A percentile compares a stretch with the other conserved stretches of the same genome.
Evolutionary conservation across 1,140 invertebrate genomes (phyloP).

Genomic region (Pomacea maculata): DNA sequence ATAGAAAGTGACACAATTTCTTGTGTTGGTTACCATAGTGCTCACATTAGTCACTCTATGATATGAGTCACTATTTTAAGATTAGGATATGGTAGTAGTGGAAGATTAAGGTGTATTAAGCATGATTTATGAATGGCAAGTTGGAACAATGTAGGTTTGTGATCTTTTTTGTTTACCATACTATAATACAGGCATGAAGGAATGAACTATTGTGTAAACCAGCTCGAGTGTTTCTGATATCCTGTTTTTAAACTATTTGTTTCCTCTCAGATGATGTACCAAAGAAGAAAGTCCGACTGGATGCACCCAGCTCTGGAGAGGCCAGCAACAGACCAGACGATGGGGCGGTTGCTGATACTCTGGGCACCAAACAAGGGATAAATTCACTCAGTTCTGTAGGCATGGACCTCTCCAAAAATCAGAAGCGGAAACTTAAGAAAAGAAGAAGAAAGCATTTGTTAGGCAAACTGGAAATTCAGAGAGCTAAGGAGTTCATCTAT

Average conservation of each 20-base stretch:
- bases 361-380: neutral
- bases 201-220: no score
- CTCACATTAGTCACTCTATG: no score
- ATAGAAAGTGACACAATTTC: no score
- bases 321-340: slow-evolving; percentile 1
- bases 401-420: slow-evolving; percentile 16
- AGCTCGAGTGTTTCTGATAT: neutral
- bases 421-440: slow-evolving; percentile 26
- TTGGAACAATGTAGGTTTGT: no score
- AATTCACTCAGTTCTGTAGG: slow-evolving; percentile 20
- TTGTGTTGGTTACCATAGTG: no score
- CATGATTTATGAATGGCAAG: no score
- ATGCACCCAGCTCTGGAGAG: neutral
- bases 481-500: slow-evolving; percentile 22
- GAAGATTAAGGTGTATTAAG: no score
- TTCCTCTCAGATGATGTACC: slow-evolving; percentile 2
- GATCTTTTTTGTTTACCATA: no score
- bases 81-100: no score
- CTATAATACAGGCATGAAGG: no score
- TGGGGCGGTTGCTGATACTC: neutral
- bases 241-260: neutral
- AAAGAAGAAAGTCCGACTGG: slow-evolving; percentile 15
- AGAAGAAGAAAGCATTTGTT: slow-evolving; percentile 9
- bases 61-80: no score
- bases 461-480: slow-evolving; percentile 17